Evolutionary conservation across 1,140 invertebrate genomes (phyloP).

Genomic region (Dysdera silvatica): DNA sequence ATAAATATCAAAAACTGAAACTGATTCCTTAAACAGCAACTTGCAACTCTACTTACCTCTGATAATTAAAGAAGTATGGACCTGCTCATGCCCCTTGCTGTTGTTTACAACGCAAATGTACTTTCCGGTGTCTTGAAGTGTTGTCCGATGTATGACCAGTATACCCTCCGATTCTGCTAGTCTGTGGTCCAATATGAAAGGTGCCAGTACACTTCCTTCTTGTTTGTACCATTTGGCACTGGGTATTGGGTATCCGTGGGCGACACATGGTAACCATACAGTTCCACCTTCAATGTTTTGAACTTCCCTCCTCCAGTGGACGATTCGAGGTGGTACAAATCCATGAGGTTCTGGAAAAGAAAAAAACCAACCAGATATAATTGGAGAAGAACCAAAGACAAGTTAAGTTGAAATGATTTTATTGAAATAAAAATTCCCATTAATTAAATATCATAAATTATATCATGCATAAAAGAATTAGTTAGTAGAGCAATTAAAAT

Average conservation of each 20-base stretch:
- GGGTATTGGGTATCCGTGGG: slow-evolving; percentile 37
- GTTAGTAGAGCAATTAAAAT: no score
- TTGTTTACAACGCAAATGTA: slow-evolving; percentile 37
- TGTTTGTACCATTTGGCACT: slow-evolving; percentile 33
- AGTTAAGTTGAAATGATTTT: no score
- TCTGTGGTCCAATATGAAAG: slow-evolving; percentile 8
- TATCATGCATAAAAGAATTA: no score
- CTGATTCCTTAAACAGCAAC: no score
- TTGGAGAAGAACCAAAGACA: no score
- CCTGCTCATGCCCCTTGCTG: slow-evolving; percentile 33
- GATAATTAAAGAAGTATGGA: slow-evolving; percentile 32
- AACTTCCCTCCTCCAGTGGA: slow-evolving; percentile 31
- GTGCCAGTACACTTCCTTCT: slow-evolving; percentile 1
- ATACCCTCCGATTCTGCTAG: slow-evolving; percentile 21
- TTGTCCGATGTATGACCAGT: slow-evolving; percentile 30
- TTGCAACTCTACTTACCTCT: slow-evolving; percentile 30
- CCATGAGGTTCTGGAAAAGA: slow-evolving; percentile 33
- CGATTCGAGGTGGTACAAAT: slow-evolving; percentile 35
- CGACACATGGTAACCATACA: slow-evolving; percentile 43
- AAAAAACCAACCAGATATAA: no score
- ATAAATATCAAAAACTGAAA: no score
- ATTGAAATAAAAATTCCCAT: no score
- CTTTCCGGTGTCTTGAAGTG: slow-evolving; percentile 30
- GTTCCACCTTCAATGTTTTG: slow-evolving; percentile 36
- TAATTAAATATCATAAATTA: no score